Conservation (phyloP, 2,888 invertebrate genomes). For the Psylliodes chrysocephalus region DNA sequence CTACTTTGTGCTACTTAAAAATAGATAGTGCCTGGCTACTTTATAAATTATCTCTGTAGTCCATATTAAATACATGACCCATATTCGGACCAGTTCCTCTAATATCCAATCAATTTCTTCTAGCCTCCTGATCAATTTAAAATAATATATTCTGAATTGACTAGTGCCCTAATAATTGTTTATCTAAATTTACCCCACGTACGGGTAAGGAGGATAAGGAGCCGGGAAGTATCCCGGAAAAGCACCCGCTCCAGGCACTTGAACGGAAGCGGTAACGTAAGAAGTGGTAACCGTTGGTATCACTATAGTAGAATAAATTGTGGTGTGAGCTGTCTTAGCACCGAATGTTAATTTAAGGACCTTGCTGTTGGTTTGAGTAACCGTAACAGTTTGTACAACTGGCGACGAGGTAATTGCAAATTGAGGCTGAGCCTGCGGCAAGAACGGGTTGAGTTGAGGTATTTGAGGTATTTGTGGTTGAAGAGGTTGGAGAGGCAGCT, state of each 20-base stretch:
- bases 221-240: slow-evolving; percentile 83
- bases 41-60: too few species aligned
- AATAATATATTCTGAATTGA: slow-evolving; percentile 2
- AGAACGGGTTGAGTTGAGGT: slow-evolving; percentile 66
- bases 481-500: slow-evolving; percentile 41
- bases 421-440: slow-evolving; percentile 71
- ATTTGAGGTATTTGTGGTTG: slow-evolving; percentile 55
- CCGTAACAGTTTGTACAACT: slow-evolving; percentile 80
- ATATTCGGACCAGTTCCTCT: too few species aligned
- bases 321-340: slow-evolving; percentile 90
- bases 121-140: not conserved
- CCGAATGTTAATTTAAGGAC: slow-evolving; percentile 88
- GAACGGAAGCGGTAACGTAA: slow-evolving; percentile 82
- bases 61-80: too few species aligned
- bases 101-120: too few species aligned
- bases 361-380: slow-evolving; percentile 83
- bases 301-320: slow-evolving; percentile 83
- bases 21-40: too few species aligned
- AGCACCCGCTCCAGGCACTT: slow-evolving; percentile 74
- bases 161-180: slow-evolving; percentile 8
- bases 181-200: slow-evolving; percentile 71
- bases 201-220: slow-evolving; percentile 78
- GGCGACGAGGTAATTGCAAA: slow-evolving; percentile 83
- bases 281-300: slow-evolving; percentile 86
- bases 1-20: too few species aligned